These are phyloP conservation scores for Chaetogeoica ovagalla DNA, from an alignment of 2,888 invertebrate genomes.

Conservation along the genomic window DNA sequence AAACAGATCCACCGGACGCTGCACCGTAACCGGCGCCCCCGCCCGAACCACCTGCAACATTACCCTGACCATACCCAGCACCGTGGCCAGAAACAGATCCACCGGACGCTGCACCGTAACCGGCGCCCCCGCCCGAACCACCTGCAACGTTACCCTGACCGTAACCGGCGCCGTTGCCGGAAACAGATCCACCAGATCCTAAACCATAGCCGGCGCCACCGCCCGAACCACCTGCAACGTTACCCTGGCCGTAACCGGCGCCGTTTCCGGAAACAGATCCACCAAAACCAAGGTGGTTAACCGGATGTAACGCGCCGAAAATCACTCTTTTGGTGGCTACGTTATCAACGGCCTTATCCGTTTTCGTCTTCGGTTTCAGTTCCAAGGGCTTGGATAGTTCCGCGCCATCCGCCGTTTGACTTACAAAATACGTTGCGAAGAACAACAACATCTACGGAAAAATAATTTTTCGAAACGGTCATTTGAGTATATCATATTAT, in stretches of 20 bases:
- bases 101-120: too few species aligned
- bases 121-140: neutral
- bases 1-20: too few species aligned
- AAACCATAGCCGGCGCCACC: constrained; percentile 14
- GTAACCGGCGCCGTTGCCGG: constrained; percentile 3
- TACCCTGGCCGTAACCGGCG: constrained; percentile 12
- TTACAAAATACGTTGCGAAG: neutral
- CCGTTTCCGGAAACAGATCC: constrained; percentile 25
- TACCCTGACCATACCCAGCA: too few species aligned
- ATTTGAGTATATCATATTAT: neutral
- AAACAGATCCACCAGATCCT: neutral
- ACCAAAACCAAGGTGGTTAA: constrained; percentile 8
- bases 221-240: neutral
- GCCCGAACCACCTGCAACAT: neutral
- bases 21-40: neutral
- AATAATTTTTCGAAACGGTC: neutral
- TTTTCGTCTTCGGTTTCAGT: constrained; percentile 19
- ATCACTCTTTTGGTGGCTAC: constrained; percentile 22
- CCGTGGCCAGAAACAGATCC: too few species aligned
- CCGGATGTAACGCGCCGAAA: constrained; percentile 7
- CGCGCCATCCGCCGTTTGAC: neutral
- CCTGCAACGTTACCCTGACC: neutral
- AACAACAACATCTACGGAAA: constrained; percentile 16
- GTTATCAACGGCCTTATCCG: constrained; percentile 1
- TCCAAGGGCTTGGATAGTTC: neutral